phyloP scores from a whole-genome alignment of 2,797 vertebrate species.

The Lepidocolaptes lacrymiger region DNA sequence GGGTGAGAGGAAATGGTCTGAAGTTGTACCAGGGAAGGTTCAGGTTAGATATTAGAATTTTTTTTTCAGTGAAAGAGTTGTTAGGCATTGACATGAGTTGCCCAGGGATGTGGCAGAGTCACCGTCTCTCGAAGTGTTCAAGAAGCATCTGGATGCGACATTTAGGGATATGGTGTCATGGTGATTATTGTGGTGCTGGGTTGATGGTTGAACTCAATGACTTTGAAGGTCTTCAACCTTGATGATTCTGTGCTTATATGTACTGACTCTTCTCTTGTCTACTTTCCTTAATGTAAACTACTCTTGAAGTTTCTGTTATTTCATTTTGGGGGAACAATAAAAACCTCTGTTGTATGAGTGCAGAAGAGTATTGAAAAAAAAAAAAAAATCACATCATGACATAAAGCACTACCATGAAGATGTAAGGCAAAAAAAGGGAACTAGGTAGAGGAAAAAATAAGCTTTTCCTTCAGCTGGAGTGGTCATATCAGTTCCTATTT shows the following conservation, averaged over 20 bases:
- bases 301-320: neutral
- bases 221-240: neutral
- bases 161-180: neutral
- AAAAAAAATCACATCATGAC: neutral
- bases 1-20: neutral
- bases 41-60: too few relatives aligned
- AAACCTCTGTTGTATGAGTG: neutral
- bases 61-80: neutral
- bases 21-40: neutral
- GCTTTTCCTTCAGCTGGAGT: neutral
- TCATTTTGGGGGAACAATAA: neutral
- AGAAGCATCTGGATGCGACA: neutral
- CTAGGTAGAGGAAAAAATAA: neutral
- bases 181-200: neutral
- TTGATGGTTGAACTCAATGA: neutral
- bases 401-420: neutral
- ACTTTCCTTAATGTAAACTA: neutral
- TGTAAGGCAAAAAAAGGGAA: neutral
- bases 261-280: neutral
- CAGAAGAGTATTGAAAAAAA: neutral
- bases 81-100: neutral
- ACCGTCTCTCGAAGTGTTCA: neutral
- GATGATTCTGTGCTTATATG: neutral
- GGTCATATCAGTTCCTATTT: neutral
- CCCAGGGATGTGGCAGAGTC: neutral